A percentile compares a stretch with the other conserved stretches of the same genome.
Conservation (phyloP, 2,113 vertebrate species). For the Eptesicus fuscus region DNA sequence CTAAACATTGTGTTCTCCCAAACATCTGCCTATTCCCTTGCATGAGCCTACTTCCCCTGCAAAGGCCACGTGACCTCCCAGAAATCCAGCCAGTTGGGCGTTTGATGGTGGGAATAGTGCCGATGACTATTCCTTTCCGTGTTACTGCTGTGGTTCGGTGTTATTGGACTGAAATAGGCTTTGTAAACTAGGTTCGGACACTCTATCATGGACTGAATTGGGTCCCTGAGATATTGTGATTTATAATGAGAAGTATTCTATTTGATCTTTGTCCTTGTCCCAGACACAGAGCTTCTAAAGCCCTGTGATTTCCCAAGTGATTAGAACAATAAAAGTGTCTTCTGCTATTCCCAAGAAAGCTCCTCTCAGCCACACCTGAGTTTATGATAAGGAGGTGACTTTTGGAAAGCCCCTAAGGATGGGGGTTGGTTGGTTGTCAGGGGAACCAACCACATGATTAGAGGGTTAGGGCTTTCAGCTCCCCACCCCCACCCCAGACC, state of each 20-base stretch:
- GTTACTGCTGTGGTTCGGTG: background rate
- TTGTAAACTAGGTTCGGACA: background rate
- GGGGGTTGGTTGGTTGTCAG: background rate
- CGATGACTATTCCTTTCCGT: background rate
- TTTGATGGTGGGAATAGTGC: background rate
- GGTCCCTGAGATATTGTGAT: background rate
- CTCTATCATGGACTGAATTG: background rate
- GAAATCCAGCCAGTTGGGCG: background rate
- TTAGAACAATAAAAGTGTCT: background rate
- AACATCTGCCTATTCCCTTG: background rate
- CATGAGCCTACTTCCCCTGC: background rate
- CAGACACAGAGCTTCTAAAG: background rate
- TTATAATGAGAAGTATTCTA: background rate
- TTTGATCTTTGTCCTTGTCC: background rate
- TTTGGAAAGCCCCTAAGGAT: background rate
- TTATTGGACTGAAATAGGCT: background rate
- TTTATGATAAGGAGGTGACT: background rate
- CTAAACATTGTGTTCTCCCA: background rate
- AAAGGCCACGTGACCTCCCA: background rate
- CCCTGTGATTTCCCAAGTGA: background rate
- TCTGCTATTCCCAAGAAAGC: background rate
- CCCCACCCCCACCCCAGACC: too few relatives aligned
- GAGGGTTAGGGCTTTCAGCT: background rate
- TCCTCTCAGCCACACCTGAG: background rate
- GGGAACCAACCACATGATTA: background rate